phyloP scores from a whole-genome alignment of 2,113 vertebrate genomes.

The Hippocampus barbouri region DNA sequence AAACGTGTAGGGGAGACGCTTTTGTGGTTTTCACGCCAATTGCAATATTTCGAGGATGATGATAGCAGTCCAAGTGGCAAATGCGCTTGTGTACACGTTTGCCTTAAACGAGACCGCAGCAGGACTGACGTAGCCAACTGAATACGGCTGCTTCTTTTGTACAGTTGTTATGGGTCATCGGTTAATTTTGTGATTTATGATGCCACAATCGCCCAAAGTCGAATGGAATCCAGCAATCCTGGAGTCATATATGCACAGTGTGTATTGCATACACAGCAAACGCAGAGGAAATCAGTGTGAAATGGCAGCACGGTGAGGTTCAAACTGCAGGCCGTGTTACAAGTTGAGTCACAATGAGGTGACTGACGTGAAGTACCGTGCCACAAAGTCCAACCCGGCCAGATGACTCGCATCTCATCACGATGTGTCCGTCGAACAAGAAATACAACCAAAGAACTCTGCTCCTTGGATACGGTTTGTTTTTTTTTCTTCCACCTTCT shows the following conservation, averaged over 20 bases:
- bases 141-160: background rate
- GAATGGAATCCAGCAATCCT: too few species aligned
- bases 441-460: conserved; percentile 32
- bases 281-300: background rate
- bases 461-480: conserved; percentile 31
- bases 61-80: background rate
- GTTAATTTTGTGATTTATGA: background rate
- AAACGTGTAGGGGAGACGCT: background rate
- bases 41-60: conserved; percentile 18
- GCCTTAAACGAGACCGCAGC: background rate
- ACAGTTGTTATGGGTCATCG: background rate
- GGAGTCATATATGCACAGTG: background rate
- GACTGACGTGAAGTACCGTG: conserved; percentile 3
- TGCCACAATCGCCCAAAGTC: too few species aligned
- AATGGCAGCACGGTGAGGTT: conserved; percentile 31
- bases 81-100: conserved; percentile 3
- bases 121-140: background rate
- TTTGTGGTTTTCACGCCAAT: conserved; percentile 1
- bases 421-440: conserved; percentile 22
- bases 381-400: conserved; percentile 40
- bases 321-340: conserved; percentile 10
- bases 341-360: conserved; percentile 12
- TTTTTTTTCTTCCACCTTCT: conserved; percentile 61
- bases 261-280: background rate
- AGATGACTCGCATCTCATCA: conserved; percentile 43